Percentiles rank a stretch among this genome's conserved stretches.
Conservation (phyloP, 2,888 invertebrate species). For the Ligdia adustata region DNA sequence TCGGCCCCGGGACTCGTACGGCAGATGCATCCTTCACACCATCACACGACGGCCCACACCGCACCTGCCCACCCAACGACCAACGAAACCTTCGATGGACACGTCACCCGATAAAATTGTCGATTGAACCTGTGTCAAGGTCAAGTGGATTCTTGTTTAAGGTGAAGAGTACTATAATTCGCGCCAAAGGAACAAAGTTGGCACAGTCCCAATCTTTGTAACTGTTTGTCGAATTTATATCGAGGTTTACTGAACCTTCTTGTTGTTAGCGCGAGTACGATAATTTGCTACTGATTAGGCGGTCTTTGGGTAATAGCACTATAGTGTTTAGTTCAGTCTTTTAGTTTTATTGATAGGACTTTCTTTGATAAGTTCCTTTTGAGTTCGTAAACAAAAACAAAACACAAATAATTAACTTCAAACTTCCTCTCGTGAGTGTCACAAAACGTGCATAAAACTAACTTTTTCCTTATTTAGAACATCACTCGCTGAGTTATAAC, state of each 20-base stretch:
- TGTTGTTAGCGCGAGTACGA: slow-evolving; percentile 29
- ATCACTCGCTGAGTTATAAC: slow-evolving; percentile 42
- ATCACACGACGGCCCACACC: slow-evolving; percentile 44
- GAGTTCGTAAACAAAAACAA: slow-evolving; percentile 38
- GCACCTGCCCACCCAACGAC: slow-evolving; percentile 28
- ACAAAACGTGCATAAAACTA: slow-evolving; percentile 43
- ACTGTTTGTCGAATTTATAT: slow-evolving; percentile 16
- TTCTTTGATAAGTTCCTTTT: slow-evolving; percentile 2
- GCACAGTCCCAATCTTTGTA: slow-evolving; percentile 37
- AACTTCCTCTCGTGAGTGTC: slow-evolving; percentile 41
- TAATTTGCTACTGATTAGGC: slow-evolving; percentile 50
- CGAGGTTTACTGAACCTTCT: slow-evolving; percentile 31
- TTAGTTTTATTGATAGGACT: slow-evolving; percentile 32
- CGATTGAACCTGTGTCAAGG: slow-evolving; percentile 45
- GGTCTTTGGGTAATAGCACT: slow-evolving; percentile 62
- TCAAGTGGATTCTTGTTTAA: slow-evolving; percentile 35
- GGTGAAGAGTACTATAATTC: slow-evolving; percentile 9
- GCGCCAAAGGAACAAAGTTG: slow-evolving; percentile 20
- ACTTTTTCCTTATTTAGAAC: slow-evolving; percentile 60
- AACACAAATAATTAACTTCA: slow-evolving; percentile 40
- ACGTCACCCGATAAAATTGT: slow-evolving; percentile 40
- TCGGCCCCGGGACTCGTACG: slow-evolving; percentile 78
- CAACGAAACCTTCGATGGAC: slow-evolving; percentile 43
- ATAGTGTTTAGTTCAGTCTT: slow-evolving; percentile 60
- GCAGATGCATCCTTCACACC: slow-evolving; percentile 78